These are phyloP conservation scores for Apeltes quadracus DNA, from an alignment of 2,113 vertebrate species.

Conservation along the genomic window DNA sequence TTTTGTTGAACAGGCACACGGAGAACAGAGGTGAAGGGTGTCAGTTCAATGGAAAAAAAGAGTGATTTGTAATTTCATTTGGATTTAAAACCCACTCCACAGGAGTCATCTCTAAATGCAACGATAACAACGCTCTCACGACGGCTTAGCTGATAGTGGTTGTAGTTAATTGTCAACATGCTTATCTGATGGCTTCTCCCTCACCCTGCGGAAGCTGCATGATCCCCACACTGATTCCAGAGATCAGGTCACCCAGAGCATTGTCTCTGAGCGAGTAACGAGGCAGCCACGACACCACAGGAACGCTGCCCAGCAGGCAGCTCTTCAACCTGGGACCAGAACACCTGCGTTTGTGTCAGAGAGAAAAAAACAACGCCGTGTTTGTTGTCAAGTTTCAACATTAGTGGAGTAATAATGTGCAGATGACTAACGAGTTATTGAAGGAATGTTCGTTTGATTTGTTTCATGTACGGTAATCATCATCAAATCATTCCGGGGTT, in stretches of 20 bases:
- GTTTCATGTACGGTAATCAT: too few species aligned
- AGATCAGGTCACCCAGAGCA: slow-evolving; percentile 85
- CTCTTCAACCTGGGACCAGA: slow-evolving; percentile 75
- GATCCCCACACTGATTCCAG: slow-evolving; percentile 93
- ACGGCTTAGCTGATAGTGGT: background rate
- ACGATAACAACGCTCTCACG: too few species aligned
- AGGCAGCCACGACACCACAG: slow-evolving; percentile 88
- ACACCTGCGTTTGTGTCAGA: slow-evolving; percentile 76
- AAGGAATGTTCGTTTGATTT: too few species aligned
- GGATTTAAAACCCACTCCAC: background rate
- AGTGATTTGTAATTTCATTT: background rate
- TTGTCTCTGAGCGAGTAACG: slow-evolving; percentile 87
- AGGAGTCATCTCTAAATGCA: too few species aligned
- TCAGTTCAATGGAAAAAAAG: too few species aligned
- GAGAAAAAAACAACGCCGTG: background rate
- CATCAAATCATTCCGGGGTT: too few species aligned
- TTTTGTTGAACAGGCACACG: background rate
- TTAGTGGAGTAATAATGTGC: background rate
- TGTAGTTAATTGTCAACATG: background rate
- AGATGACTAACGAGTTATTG: background rate
- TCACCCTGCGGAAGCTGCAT: slow-evolving; percentile 92
- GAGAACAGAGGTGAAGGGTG: background rate
- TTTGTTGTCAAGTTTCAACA: background rate
- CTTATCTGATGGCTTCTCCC: background rate
- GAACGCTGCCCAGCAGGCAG: slow-evolving; percentile 80